Evolutionary conservation across 2,113 vertebrate genomes (phyloP).

Genomic region (Capreolus pygargus): DNA sequence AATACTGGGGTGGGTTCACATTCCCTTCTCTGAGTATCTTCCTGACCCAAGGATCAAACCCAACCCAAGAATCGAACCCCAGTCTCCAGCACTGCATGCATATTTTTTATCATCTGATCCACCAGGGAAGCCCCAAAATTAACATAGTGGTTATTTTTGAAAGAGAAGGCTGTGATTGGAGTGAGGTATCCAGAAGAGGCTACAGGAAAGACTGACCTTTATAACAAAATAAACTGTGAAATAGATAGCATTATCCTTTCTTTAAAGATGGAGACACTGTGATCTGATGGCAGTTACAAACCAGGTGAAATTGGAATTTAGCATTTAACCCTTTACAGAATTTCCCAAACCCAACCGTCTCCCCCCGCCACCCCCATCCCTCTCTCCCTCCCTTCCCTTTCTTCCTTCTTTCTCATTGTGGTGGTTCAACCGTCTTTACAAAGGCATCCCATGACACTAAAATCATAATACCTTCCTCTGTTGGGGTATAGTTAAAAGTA

Average conservation of each 20-base stretch:
- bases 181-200: neutral
- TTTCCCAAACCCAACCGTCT: neutral
- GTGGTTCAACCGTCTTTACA: neutral
- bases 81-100: neutral
- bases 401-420: neutral
- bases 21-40: neutral
- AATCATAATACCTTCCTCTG: neutral
- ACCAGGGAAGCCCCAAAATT: neutral
- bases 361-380: rapidly evolving
- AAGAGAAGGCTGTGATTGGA: neutral
- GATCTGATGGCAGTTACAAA: neutral
- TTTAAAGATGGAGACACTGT: neutral
- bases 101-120: neutral
- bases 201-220: neutral
- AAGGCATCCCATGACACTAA: neutral
- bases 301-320: neutral
- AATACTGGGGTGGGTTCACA: neutral
- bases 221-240: neutral
- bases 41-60: neutral
- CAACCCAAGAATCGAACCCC: neutral
- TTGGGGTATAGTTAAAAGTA: neutral
- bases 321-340: neutral
- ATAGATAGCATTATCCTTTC: neutral
- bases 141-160: neutral
- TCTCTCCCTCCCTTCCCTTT: too few relatives aligned